phyloP scores from a whole-genome alignment of 1,140 invertebrate genomes.

The Geopemphigus sp. region DNA sequence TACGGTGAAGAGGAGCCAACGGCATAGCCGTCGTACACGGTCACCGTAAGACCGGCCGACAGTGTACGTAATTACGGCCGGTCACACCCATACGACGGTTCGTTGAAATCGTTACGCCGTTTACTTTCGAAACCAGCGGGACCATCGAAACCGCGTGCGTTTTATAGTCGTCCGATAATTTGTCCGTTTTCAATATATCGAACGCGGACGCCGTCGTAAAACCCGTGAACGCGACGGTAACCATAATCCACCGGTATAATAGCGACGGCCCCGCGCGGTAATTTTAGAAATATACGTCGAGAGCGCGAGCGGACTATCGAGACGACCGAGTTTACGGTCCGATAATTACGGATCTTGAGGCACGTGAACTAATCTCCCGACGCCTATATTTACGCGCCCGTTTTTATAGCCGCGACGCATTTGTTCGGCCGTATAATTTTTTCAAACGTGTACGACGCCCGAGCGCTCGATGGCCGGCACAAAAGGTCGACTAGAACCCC shows the following conservation, averaged over 20 bases:
- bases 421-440: background rate
- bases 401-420: background rate
- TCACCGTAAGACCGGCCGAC: conserved; percentile 30
- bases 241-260: background rate
- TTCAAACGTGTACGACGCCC: too few species aligned
- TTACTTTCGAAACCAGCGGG: background rate
- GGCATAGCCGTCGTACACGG: background rate
- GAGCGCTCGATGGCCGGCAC: too few species aligned
- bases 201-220: background rate
- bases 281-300: too few species aligned
- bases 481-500: too few species aligned
- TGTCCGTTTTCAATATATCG: too few species aligned
- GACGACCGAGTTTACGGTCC: background rate
- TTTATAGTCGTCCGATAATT: too few species aligned
- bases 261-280: too few species aligned
- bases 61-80: conserved; percentile 6
- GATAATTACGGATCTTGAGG: background rate
- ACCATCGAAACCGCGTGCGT: too few species aligned
- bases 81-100: conserved; percentile 40
- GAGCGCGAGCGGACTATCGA: too few species aligned
- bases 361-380: background rate
- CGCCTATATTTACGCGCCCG: background rate
- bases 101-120: conserved; percentile 31
- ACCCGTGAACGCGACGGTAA: background rate
- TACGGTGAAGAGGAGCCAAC: background rate